Conservation (phyloP, 1,140 invertebrate genomes). For the Bombus polaris region DNA sequence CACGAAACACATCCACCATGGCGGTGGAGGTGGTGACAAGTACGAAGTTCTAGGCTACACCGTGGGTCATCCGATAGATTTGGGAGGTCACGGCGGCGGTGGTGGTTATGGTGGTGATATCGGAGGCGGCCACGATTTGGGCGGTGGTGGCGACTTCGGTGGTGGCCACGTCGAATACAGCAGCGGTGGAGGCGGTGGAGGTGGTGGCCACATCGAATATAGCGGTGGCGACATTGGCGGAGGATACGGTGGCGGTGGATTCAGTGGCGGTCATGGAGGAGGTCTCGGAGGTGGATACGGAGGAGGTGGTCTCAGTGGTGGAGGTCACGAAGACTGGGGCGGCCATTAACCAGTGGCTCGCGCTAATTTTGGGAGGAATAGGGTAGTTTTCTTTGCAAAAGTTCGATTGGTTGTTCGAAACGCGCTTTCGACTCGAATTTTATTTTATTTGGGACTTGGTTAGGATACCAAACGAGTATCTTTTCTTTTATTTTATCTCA, state of each 20-base stretch:
- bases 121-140: constrained; percentile 53
- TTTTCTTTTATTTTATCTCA: neutral
- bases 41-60: constrained; percentile 78
- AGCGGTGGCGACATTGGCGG: constrained; percentile 49
- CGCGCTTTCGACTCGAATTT: neutral
- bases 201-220: constrained; percentile 56
- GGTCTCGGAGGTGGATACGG: constrained; percentile 35
- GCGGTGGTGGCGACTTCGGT: constrained; percentile 48
- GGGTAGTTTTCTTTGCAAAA: constrained; percentile 1
- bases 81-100: constrained; percentile 57
- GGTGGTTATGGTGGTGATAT: constrained; percentile 61
- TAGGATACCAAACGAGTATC: too few species aligned
- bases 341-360: constrained; percentile 14
- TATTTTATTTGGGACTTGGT: neutral
- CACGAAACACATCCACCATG: constrained; percentile 76
- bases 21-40: constrained; percentile 71
- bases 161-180: constrained; percentile 69
- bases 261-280: constrained; percentile 33
- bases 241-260: constrained; percentile 21
- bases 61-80: constrained; percentile 74
- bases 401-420: neutral
- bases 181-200: constrained; percentile 42
- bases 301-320: constrained; percentile 66
- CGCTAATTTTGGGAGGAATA: neutral
- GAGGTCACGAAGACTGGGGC: constrained; percentile 53